Evolutionary conservation across 2,113 vertebrate genomes (phyloP), one percentile per base, ranked within the genome.

Genomic region (Cacatua alba): DNA sequence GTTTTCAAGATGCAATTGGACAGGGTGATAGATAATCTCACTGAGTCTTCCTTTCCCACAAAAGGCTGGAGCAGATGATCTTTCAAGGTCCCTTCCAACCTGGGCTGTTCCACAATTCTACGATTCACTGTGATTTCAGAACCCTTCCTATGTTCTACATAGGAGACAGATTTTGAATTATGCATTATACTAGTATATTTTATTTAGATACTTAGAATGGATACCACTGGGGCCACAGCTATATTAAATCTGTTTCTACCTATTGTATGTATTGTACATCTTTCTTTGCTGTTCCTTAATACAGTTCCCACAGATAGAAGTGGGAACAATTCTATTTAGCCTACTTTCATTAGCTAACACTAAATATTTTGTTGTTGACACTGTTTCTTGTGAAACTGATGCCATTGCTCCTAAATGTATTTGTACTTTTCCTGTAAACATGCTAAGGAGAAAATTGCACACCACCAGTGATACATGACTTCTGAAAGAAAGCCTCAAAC

Each of bases 61-160:
- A 48, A 87, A 81, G 2, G 1, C 35, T 55, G 25, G 33, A 74
- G 3, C 9, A 63, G 8, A 51, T 31, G 16, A 26, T 59, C 46
- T 67, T 91, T 46, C 0, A 0, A 71, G 24, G 3, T 33, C 11
- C 3, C 10, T 70, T 87, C 17, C 44, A 82, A 52, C 2, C 8
- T 29, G 14, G 15, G 4, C 6, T 62, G 41, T 29, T 57, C 23
- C 67, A 17, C 6, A 4, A 26, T 41, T 85, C 15, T 43, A 3
- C 29, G 16, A 26, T 85, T 78, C 9, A 62, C 9, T 79, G 6
- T 63, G 17, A 62, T 77, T 86, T 92, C 19, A 77, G 88, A 86
- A 88, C 53, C 59, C 21, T 48, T 80, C 13, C 9, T 31, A 10
- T 49, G 5, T 79, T 94, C 39, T 80, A 28, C 14, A 37, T 1